Conservation (phyloP, 1,140 invertebrate genomes). For the Aphis gossypii region DNA sequence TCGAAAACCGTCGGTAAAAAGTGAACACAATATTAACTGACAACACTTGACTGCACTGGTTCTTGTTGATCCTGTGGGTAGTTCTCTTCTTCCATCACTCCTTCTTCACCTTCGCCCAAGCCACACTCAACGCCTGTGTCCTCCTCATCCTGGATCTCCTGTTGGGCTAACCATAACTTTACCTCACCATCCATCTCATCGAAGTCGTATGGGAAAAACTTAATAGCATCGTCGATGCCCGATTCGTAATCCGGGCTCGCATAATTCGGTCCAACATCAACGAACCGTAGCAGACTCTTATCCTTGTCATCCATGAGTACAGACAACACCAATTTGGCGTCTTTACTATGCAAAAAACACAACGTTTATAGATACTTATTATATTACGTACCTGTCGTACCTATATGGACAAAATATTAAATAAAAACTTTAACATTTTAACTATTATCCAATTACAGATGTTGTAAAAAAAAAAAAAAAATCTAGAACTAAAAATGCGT, state of each 20-base stretch:
- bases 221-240: conserved; percentile 61
- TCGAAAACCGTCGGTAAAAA: neutral
- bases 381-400: too few relatives aligned
- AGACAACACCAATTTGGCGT: conserved; percentile 61
- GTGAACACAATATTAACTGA: neutral
- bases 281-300: conserved; percentile 62
- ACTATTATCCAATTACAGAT: too few relatives aligned
- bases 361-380: neutral
- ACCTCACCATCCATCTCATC: conserved; percentile 49
- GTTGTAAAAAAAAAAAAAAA: too few relatives aligned
- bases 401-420: neutral
- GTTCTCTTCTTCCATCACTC: neutral
- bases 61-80: neutral
- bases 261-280: conserved; percentile 61
- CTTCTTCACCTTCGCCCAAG: neutral
- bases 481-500: too few relatives aligned
- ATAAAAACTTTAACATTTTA: neutral
- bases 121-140: neutral
- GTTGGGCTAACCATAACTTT: neutral
- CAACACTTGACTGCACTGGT: neutral
- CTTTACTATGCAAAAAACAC: neutral
- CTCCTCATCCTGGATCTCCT: neutral
- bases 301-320: conserved; percentile 60
- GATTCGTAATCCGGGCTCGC: conserved; percentile 61
- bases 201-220: conserved; percentile 61